Conservation (phyloP, 2,888 invertebrate species). For the Lamellibrachia columna region DNA sequence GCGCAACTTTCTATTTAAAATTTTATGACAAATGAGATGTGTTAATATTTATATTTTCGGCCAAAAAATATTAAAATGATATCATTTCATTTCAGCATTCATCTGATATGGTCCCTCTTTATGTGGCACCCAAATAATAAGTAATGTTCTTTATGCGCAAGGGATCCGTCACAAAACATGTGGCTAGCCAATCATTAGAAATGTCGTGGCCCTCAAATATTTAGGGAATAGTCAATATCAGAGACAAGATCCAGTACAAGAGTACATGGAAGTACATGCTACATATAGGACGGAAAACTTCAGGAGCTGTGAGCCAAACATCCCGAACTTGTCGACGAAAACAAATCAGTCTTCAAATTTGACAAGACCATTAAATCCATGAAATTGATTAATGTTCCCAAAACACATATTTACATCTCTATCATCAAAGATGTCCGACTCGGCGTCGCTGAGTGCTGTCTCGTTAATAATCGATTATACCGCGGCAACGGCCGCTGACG, state of each 20-base stretch:
- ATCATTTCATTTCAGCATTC: too few relatives aligned
- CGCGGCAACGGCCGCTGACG: not conserved
- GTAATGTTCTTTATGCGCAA: too few relatives aligned
- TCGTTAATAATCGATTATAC: conserved; percentile 9
- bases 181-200: too few relatives aligned
- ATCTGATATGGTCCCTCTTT: too few relatives aligned
- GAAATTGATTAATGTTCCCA: conserved; percentile 3
- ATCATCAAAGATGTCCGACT: conserved; percentile 6
- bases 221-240: not conserved
- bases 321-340: not conserved
- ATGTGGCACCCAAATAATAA: too few relatives aligned
- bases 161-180: too few relatives aligned
- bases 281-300: not conserved
- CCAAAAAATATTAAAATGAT: too few relatives aligned
- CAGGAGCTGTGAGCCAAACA: not conserved
- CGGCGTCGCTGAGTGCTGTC: conserved; percentile 11
- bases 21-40: too few relatives aligned
- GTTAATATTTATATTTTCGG: too few relatives aligned
- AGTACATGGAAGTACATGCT: not conserved
- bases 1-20: too few relatives aligned
- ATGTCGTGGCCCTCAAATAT: too few relatives aligned
- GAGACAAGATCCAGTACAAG: not conserved
- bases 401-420: conserved; percentile 16
- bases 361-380: conserved; percentile 16
- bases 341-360: not conserved